These are phyloP conservation scores for Oegoconia quadripuncta DNA, from an alignment of 2,888 invertebrate species.

Conservation along the genomic window DNA sequence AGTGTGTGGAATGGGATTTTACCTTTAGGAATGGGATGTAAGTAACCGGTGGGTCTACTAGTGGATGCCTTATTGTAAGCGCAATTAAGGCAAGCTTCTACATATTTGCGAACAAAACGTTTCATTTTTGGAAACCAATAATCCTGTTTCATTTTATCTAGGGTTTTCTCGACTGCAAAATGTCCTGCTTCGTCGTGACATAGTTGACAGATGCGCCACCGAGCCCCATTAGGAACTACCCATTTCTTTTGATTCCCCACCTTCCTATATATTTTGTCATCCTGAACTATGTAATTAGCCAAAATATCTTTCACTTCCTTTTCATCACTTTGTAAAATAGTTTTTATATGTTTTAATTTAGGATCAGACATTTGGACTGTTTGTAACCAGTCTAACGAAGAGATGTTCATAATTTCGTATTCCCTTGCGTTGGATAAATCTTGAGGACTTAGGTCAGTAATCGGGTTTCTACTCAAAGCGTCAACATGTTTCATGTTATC, in stretches of 20 bases:
- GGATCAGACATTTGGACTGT: constrained; percentile 9
- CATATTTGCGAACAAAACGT: constrained; percentile 20
- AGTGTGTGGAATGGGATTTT: constrained; percentile 14
- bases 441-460: no score
- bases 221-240: constrained; percentile 22
- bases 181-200: constrained; percentile 19
- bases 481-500: constrained; percentile 4
- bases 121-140: constrained; percentile 23
- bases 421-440: not conserved
- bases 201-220: constrained; percentile 20
- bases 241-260: constrained; percentile 5
- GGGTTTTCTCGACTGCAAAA: constrained; percentile 19
- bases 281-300: constrained; percentile 3
- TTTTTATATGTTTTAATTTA: constrained; percentile 1
- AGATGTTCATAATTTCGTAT: not conserved
- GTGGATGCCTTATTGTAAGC: constrained; percentile 12
- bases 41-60: constrained; percentile 7
- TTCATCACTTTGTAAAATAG: not conserved
- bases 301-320: not conserved
- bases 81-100: constrained; percentile 16
- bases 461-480: not conserved
- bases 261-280: not conserved
- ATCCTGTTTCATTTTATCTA: constrained; percentile 9
- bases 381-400: constrained; percentile 2
- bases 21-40: constrained; percentile 14